Conservation (phyloP, 2,113 vertebrate species). For the Myiozetetes cayanensis region DNA sequence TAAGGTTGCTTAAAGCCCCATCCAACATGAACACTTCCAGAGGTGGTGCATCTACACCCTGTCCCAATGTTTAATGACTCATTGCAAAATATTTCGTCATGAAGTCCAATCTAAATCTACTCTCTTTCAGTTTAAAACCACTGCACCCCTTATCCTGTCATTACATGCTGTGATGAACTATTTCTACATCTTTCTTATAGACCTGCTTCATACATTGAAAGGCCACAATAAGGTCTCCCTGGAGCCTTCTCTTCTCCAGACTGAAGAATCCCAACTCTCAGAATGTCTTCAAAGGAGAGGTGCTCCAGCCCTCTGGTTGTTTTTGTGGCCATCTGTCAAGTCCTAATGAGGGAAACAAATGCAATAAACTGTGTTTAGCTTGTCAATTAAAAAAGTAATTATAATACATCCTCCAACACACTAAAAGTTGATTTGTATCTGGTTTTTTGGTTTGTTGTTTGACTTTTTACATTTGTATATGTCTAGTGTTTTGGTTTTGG, state of each 20-base stretch:
- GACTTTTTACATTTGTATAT: background rate
- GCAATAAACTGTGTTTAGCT: background rate
- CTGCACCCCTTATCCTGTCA: background rate
- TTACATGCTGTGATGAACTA: background rate
- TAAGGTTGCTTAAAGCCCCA: background rate
- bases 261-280: background rate
- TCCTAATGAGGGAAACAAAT: background rate
- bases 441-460: background rate
- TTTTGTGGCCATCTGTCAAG: background rate
- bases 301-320: background rate
- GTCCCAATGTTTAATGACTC: background rate
- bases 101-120: background rate
- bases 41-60: background rate
- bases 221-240: background rate
- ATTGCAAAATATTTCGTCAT: background rate
- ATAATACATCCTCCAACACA: background rate
- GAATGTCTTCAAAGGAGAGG: background rate
- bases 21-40: background rate
- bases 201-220: background rate
- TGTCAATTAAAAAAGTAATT: background rate
- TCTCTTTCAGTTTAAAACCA: background rate
- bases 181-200: background rate
- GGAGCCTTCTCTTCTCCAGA: background rate
- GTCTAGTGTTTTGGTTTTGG: background rate
- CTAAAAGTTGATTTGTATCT: background rate